Base-by-base conservation (phyloP, 2,113 vertebrate genomes). In the Coracopsis vasa region DNA sequence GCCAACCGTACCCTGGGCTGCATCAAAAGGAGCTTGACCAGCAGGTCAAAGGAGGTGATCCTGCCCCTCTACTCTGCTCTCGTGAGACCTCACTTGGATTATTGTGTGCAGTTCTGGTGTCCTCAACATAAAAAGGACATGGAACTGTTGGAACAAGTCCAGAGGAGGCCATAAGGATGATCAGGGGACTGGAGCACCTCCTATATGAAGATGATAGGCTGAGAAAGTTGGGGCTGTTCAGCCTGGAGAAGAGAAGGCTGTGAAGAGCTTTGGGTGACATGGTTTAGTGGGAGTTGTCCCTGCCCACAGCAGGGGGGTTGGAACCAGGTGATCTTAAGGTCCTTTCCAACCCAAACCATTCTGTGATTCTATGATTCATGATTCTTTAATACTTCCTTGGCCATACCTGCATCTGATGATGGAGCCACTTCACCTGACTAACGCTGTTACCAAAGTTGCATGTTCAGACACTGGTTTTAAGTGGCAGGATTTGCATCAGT, bases 361-460 rank as follows among this genome's bases (percentile, higher is more conserved):
- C 56, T 58, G 21, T 58, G 56, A 58, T n/a, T 24, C 56, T 58
- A 35, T 35, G 13, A 58, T 35, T 58, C 7, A 3, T 44, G 61
- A 58, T 73, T 45, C 69, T 64, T 82, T 72, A 67, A 25, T 48
- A 7, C 13, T 64, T 29, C 47, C 33, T 37, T 41, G 41, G 41
- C 54, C 19, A 5, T 35, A 20, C 27, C 16, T 66, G 74, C 58
- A 44, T 86, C 20, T 9, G n/a, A 11, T 0, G 0, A 23, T 23
- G 47, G 29, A 83, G 27, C n/a, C 0, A 0, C 39, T 90, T 82
- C 80, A 29, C 51, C n/a, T 61, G 28, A 27, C 27, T 44, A 25
- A 56, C 1, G 4, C 1, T 0, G 48, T 23, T 71, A 42, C 48
- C 2, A 0, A 77, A 56, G 47, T 5, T 47, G 17, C 21, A 0